A percentile compares a stretch with the other conserved stretches of the same genome.
Evolutionary conservation across 2,113 vertebrate genomes (phyloP).

Genomic region (Lagopus leucura): DNA sequence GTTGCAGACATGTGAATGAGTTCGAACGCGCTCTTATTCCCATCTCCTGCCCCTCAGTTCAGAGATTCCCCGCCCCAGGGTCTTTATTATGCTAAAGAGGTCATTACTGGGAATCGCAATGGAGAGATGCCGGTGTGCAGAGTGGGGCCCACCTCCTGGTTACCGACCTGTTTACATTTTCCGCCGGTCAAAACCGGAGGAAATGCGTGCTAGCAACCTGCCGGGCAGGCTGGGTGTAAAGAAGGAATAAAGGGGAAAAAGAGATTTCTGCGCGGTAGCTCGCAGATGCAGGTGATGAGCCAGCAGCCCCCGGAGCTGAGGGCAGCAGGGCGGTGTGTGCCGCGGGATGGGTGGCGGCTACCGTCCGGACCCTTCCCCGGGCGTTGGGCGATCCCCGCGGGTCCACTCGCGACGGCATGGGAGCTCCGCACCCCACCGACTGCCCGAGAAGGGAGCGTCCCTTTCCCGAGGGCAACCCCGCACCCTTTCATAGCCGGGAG

Average conservation of each 20-base stretch:
- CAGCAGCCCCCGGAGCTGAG: not conserved
- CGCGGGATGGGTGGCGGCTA: not conserved
- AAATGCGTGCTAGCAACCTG: constrained; percentile 59
- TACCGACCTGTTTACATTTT: constrained; percentile 70
- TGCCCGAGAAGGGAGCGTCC: no score
- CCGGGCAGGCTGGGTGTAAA: not conserved
- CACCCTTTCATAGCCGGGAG: not conserved
- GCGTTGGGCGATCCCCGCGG: accelerated
- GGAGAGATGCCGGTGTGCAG: constrained; percentile 36
- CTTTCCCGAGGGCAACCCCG: not conserved
- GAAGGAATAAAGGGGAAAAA: constrained; percentile 2
- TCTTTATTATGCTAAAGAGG: constrained; percentile 64
- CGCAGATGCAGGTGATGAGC: not conserved
- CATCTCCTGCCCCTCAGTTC: constrained; percentile 9
- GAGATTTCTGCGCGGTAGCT: not conserved
- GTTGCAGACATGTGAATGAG: constrained; percentile 44
- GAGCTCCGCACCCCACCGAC: not conserved
- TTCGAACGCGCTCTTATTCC: constrained; percentile 36
- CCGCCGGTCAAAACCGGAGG: constrained; percentile 59
- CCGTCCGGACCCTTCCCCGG: not conserved
- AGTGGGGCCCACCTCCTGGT: constrained; percentile 42
- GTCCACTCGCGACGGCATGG: not conserved
- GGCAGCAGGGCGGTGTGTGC: not conserved
- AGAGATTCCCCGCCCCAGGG: constrained; percentile 54
- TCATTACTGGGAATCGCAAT: constrained; percentile 66